Evolutionary conservation across 2,888 invertebrate species (phyloP), one percentile per base, ranked within the genome.

Genomic region (Dynastes grantii): DNA sequence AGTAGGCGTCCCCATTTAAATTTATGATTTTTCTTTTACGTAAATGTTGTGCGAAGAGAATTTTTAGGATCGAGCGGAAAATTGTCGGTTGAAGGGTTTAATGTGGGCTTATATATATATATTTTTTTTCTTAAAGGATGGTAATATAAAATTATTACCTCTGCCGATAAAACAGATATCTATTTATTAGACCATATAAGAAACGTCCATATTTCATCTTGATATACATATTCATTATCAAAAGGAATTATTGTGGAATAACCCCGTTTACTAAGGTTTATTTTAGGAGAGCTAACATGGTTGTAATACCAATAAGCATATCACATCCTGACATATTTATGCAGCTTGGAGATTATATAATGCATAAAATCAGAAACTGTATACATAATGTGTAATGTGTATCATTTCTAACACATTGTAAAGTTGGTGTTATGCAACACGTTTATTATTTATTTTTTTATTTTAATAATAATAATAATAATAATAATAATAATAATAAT

Each of bases 1-100:
- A 5, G 32, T 37, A 37, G 32, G 32, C 32, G 32, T 37, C 32
- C 32, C 5, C 16, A 73, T 73, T 58, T 73, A 40, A 37, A 58
- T 73, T 58, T 71, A 71, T 55, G 71, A 71, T 37, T 71, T 71
- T 68, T 71, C 71, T 40, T 71, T 40, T 58, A 55, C 40, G 65
- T 45, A 11, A 61, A 22, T 8, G 11, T 22, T 22, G 27, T 9
- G 65, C n/a, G 37, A 49, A 68, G 67, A 49, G n/a, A 49, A 45
- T 68, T 49, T 45, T 2, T 9, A 22, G 61, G 27, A 22, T 27
- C 22, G 32, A 37, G 8, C 6, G 27, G 8, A 61, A 61, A 61
- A 27, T 61, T 9, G 61, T 27, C 22, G 16, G 16, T 16, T 53
- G 53, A n/a, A 5, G 11, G 22, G 22, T 61, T 29, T 27, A 37